phyloP scores from a whole-genome alignment of 1,140 invertebrate species.

The Drosophila gunungcola region DNA sequence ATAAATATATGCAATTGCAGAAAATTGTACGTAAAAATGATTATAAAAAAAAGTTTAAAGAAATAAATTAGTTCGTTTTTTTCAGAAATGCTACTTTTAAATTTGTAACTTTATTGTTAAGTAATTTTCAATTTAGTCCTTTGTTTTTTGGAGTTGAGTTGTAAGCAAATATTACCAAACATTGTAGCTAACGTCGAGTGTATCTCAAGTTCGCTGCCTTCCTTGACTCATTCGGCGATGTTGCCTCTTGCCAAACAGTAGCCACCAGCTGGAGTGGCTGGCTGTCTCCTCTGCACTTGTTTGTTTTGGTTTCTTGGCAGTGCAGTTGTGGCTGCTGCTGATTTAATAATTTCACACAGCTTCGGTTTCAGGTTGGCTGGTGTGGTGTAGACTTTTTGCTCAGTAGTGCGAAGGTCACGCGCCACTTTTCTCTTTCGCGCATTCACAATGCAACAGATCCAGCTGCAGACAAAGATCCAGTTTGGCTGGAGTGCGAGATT shows the following conservation, averaged over 20 bases:
- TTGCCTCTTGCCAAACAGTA: conserved; percentile 56
- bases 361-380: conserved; percentile 17
- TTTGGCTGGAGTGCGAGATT: conserved; percentile 41
- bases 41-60: too few relatives aligned
- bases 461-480: conserved; percentile 59
- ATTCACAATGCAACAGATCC: conserved; percentile 29
- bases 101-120: too few relatives aligned
- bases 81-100: too few relatives aligned
- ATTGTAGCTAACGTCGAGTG: conserved; percentile 12
- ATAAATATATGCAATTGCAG: too few relatives aligned
- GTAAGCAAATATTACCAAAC: conserved; percentile 3
- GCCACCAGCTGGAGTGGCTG: conserved; percentile 41
- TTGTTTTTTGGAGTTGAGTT: too few relatives aligned
- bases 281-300: conserved; percentile 42
- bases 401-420: conserved; percentile 81
- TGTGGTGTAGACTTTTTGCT: conserved; percentile 24
- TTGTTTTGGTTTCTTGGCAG: conserved; percentile 47
- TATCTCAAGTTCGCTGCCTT: conserved; percentile 36
- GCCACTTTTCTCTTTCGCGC: conserved; percentile 72
- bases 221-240: conserved; percentile 23
- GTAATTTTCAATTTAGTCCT: too few relatives aligned
- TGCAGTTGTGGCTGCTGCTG: conserved; percentile 17
- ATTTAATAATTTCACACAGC: conserved; percentile 56
- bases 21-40: too few relatives aligned
- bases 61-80: neutral